Percentiles rank a stretch among this genome's conserved stretches.
These are phyloP conservation scores for Petrolisthes manimaculis DNA, from an alignment of 2,888 invertebrate species.

Conservation along the genomic window DNA sequence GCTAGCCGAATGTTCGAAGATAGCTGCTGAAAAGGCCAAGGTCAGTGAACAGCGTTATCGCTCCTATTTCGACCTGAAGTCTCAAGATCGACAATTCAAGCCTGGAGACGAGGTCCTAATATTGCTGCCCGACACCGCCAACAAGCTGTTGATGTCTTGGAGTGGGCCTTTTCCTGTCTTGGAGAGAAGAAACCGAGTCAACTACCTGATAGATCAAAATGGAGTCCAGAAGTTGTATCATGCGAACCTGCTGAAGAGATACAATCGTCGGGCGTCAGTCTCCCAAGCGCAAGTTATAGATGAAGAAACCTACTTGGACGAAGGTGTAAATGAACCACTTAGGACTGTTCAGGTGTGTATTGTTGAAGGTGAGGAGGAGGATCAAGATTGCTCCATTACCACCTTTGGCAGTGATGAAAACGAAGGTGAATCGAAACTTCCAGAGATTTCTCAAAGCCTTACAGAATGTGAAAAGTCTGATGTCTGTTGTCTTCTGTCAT, in stretches of 20 bases:
- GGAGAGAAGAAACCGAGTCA: not conserved
- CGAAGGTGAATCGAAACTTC: not conserved
- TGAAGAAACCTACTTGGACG: not conserved
- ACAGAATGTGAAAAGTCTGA: not conserved
- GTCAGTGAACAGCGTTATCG: not conserved
- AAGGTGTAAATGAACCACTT: not conserved
- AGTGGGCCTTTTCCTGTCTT: slow-evolving; percentile 21
- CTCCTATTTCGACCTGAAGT: slow-evolving; percentile 19
- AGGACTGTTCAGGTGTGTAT: not conserved
- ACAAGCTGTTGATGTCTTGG: slow-evolving; percentile 29
- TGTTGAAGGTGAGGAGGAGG: not conserved
- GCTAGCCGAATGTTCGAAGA: slow-evolving; percentile 10
- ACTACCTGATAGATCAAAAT: slow-evolving; percentile 23
- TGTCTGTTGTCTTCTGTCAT: not conserved
- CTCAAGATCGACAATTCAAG: slow-evolving; percentile 13
- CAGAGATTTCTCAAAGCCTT: not conserved
- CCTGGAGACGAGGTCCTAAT: slow-evolving; percentile 15
- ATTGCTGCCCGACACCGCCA: slow-evolving; percentile 15
- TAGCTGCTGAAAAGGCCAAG: slow-evolving; percentile 9
- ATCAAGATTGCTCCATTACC: not conserved
- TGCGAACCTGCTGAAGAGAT: slow-evolving; percentile 20
- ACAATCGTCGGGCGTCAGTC: not conserved
- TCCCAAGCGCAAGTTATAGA: not conserved
- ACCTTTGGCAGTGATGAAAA: not conserved
- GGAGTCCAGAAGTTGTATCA: slow-evolving; percentile 7